Conservation (phyloP, 2,797 vertebrate genomes). For the Euthynnus affinis region DNA sequence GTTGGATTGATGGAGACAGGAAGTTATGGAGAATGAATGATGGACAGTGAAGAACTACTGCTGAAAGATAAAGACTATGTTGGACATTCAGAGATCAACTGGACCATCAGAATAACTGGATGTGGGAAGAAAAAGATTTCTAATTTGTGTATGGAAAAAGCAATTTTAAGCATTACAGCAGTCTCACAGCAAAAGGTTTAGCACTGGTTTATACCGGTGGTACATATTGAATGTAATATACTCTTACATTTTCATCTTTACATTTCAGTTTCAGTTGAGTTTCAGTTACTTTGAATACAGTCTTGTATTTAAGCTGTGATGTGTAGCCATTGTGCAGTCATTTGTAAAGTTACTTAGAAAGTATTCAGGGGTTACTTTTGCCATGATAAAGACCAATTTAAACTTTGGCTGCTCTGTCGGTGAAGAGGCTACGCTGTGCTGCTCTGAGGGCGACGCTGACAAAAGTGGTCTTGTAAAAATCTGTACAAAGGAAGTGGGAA, state of each 20-base stretch:
- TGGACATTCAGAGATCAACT: constrained; percentile 5
- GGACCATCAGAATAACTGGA: constrained; percentile 9
- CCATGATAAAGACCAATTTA: neutral
- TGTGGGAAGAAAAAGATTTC: neutral
- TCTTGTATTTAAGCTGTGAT: neutral
- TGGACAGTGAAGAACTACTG: constrained; percentile 11
- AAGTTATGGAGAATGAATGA: constrained; percentile 32
- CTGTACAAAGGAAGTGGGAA: neutral
- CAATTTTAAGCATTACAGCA: neutral
- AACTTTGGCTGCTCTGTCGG: constrained; percentile 15
- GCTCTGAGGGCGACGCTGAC: neutral
- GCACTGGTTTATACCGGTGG: neutral
- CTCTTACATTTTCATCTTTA: neutral
- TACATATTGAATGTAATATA: neutral
- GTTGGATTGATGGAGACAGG: constrained; percentile 26
- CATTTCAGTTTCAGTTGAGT: neutral
- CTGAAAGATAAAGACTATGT: constrained; percentile 17
- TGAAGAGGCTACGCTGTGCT: neutral
- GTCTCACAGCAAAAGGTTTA: neutral
- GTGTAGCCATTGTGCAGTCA: neutral
- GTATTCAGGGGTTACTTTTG: neutral
- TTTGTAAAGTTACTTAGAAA: neutral
- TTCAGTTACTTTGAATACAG: neutral
- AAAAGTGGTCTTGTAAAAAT: neutral
- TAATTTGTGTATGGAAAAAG: neutral